Evolutionary conservation across 1,140 invertebrate genomes (phyloP), one percentile per base, ranked within the genome.

Genomic region (Meloidogyne floridensis): DNA sequence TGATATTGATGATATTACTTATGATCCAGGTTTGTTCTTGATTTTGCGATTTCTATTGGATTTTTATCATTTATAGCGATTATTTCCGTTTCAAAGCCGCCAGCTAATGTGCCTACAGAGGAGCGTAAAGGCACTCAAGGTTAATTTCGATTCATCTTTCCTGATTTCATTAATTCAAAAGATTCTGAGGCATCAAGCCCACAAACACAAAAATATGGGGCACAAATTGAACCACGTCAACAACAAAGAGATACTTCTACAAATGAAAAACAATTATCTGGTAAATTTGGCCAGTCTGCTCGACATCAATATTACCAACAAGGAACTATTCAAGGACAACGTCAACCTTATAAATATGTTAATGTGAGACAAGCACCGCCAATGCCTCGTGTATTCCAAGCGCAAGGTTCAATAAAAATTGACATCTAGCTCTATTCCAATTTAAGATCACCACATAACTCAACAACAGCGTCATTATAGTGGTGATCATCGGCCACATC

Each of bases 61-160:
- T n/a, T n/a, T 43, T 54, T 2, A 18, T 42, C 0, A 6, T 7
- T 2, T 53, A 51, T 2, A 80, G 80, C 80, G 5, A 81, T 81
- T 77, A 72, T 81, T n/a, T 81, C 80, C 43, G 74, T 81, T 11
- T 81, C 80, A 9, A 79, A 56, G 11, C 74, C n/a, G 5, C 32
- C 74, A 47, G 47, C 15, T 2, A 20, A 65, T 7, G 7, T 18
- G 9, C n/a, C 80, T 10, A 54, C 51, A 42, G 32, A 65, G 5
- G 15, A 65, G 6, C 59, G n/a, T 65, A 11, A 65, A n/a, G 59
- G 2, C n/a, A n/a, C n/a, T 65, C 59, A 65, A 65, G n/a, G 59
- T 65, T n/a, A 4, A 5, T 15, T 65, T n/a, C 6, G n/a, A 54
- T 6, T 13, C 0, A 5, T 7, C 4, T 6, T 7, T n/a, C 3